Evolutionary conservation across 2,113 vertebrate genomes (phyloP).

Genomic region (Nesoenas mayeri): DNA sequence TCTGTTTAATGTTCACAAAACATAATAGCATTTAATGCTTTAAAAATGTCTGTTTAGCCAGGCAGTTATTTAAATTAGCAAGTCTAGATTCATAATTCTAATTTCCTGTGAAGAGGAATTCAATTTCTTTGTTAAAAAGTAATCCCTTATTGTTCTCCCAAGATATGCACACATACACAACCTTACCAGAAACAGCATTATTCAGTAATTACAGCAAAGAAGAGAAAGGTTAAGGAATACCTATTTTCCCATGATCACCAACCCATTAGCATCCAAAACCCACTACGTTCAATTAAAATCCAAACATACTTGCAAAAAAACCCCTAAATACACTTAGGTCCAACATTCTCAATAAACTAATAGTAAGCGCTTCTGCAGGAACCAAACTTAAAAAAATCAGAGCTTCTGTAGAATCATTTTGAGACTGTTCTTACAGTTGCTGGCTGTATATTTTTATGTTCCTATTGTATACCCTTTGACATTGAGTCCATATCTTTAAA

Average conservation of each 20-base stretch:
- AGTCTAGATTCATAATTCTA: constrained; percentile 14
- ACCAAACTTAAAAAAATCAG: not conserved
- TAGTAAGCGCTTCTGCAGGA: not conserved
- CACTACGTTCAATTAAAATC: not conserved
- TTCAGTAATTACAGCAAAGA: constrained; percentile 6
- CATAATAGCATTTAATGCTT: constrained; percentile 30
- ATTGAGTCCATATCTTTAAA: not conserved
- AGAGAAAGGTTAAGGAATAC: not conserved
- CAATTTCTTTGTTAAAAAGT: constrained; percentile 16
- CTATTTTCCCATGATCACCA: not conserved
- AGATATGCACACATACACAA: not conserved
- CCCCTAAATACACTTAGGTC: not conserved
- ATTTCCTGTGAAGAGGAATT: constrained; percentile 35
- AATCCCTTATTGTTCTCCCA: not conserved
- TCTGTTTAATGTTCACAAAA: constrained; percentile 1
- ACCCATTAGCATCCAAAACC: not conserved
- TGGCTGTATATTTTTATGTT: not conserved
- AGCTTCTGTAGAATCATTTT: not conserved
- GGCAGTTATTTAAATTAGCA: constrained; percentile 32
- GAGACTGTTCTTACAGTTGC: not conserved
- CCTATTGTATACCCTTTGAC: not conserved
- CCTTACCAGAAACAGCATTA: not conserved
- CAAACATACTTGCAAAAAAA: not conserved
- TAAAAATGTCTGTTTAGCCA: constrained; percentile 9
- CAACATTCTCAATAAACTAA: not conserved